Conservation (phyloP, 2,113 vertebrate genomes). For the Toxotes chatareus region DNA sequence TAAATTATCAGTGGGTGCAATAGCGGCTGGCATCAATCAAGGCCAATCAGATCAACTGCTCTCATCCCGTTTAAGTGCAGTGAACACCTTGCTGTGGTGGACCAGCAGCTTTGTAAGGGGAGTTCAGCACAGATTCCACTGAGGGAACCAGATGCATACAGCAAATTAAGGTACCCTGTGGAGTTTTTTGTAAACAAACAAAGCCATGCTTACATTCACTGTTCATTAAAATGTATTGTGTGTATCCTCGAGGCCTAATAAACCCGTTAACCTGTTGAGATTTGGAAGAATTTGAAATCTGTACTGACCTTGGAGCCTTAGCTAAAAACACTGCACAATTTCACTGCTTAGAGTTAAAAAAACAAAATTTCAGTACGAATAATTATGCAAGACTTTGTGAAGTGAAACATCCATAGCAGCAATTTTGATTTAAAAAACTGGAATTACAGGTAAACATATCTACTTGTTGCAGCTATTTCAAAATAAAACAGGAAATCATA, state of each 20-base stretch:
- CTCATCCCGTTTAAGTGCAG: constrained; percentile 52
- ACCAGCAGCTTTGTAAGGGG: constrained; percentile 36
- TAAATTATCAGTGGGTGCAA: constrained; percentile 62
- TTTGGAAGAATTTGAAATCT: background rate
- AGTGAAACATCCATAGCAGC: background rate
- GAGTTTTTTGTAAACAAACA: constrained; percentile 8
- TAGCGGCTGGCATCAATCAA: constrained; percentile 64
- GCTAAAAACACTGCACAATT: background rate
- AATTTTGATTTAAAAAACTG: background rate
- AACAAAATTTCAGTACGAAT: background rate
- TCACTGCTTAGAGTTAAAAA: background rate
- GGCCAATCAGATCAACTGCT: constrained; percentile 50
- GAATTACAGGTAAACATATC: background rate
- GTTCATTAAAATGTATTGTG: background rate
- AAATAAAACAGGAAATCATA: background rate
- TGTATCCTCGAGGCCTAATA: background rate
- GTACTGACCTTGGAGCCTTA: background rate
- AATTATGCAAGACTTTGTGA: no score
- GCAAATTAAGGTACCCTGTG: constrained; percentile 33
- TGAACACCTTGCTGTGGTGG: constrained; percentile 28
- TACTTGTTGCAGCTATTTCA: background rate
- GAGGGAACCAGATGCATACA: constrained; percentile 22
- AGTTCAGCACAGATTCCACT: constrained; percentile 10
- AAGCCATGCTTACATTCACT: background rate
- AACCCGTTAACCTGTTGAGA: background rate